Evolutionary conservation across 2,113 vertebrate species (phyloP).

Genomic region (Dipodomys merriami): DNA sequence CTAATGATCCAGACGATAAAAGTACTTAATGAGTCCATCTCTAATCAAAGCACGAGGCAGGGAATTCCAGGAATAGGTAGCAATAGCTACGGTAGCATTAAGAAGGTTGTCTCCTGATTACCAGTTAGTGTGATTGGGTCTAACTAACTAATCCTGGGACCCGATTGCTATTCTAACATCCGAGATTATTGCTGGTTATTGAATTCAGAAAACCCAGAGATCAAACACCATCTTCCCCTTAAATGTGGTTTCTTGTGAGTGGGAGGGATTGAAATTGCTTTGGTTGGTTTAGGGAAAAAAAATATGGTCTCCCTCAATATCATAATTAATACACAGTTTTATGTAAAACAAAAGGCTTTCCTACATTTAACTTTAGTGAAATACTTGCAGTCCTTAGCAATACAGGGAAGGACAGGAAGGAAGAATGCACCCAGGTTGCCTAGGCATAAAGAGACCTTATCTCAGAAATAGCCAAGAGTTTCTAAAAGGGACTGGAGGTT

Average conservation of each 20-base stretch:
- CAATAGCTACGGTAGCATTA: fast-evolving
- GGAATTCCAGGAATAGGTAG: background rate
- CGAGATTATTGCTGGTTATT: no score
- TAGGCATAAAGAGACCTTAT: no score
- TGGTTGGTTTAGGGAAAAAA: no score
- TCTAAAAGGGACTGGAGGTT: no score
- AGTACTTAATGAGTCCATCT: background rate
- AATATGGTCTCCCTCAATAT: background rate
- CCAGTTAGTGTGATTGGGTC: background rate
- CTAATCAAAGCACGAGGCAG: background rate
- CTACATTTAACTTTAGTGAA: background rate
- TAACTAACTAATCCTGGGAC: background rate
- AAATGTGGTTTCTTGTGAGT: background rate
- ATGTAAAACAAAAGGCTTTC: background rate
- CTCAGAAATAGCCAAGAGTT: no score
- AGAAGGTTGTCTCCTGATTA: background rate
- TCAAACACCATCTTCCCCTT: background rate
- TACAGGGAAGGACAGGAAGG: background rate
- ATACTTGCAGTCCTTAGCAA: no score
- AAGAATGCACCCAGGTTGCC: no score
- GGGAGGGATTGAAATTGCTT: background rate
- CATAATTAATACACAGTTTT: background rate
- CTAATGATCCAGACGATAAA: background rate
- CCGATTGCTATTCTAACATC: background rate
- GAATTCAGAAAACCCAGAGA: background rate